phyloP scores from a whole-genome alignment of 2,113 vertebrate genomes.

The Echinops telfairi region DNA sequence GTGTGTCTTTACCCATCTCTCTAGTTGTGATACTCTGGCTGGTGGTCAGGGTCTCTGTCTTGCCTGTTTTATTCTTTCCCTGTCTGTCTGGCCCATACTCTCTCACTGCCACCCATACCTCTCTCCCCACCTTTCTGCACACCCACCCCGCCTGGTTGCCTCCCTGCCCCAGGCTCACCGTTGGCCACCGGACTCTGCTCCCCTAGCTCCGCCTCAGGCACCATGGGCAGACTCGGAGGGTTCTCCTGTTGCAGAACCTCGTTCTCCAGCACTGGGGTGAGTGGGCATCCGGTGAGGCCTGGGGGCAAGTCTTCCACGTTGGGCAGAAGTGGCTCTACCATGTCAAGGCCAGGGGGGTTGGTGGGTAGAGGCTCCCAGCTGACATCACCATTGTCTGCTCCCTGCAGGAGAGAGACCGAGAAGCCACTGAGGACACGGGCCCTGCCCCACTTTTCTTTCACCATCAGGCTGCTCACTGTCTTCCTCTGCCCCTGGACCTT shows the following conservation, averaged over 20 bases:
- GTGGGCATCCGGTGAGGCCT: not conserved
- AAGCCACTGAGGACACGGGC: not conserved
- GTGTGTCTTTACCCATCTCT: not conserved
- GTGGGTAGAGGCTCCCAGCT: slow-evolving; percentile 39
- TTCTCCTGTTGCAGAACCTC: slow-evolving; percentile 71
- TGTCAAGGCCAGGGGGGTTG: slow-evolving; percentile 62
- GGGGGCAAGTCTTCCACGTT: not conserved
- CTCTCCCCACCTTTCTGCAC: not conserved
- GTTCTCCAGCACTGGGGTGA: not conserved
- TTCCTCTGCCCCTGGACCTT: slow-evolving; percentile 24
- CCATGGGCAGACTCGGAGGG: slow-evolving; percentile 50
- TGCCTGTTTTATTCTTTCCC: not conserved
- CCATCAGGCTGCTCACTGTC: not conserved
- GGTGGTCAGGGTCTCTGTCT: not conserved
- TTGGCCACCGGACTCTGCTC: slow-evolving; percentile 73
- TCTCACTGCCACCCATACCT: not conserved
- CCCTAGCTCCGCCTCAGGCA: slow-evolving; percentile 64
- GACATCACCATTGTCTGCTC: slow-evolving; percentile 55
- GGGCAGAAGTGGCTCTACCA: slow-evolving; percentile 74
- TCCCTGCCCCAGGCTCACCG: slow-evolving; percentile 32
- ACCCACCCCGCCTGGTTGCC: not conserved
- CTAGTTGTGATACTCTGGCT: not conserved
- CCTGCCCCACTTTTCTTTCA: not conserved
- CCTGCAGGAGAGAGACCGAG: slow-evolving; percentile 63
- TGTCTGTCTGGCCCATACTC: not conserved